These are phyloP conservation scores for Siniperca obscura DNA, from an alignment of 2,797 vertebrate genomes.

Conservation along the genomic window DNA sequence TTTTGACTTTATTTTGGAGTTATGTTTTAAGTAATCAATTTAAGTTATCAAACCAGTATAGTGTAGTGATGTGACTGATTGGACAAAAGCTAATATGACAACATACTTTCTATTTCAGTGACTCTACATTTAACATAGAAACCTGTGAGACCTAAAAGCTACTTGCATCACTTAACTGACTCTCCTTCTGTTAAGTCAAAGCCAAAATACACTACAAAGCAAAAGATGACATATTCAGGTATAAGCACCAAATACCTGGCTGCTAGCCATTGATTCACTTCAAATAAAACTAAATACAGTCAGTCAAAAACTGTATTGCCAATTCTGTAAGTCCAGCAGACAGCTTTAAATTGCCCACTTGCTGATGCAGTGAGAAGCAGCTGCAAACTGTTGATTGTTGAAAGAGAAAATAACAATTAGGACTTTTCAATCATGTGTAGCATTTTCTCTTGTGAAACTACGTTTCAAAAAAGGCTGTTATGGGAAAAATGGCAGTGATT, in stretches of 20 bases:
- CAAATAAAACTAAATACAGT: background rate
- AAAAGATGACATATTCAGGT: background rate
- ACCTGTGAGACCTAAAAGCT: background rate
- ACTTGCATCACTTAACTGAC: background rate
- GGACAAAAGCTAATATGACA: background rate
- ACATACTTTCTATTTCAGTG: background rate
- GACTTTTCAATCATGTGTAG: background rate
- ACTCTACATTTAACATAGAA: too few species aligned
- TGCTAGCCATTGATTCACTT: too few species aligned
- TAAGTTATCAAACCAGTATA: background rate
- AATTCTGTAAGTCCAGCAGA: background rate
- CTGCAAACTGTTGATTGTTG: background rate
- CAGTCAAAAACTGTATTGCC: background rate
- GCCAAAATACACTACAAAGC: background rate
- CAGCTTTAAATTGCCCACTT: background rate
- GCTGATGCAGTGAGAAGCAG: background rate
- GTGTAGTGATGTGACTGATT: background rate
- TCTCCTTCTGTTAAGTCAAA: background rate
- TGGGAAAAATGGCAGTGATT: constrained; percentile 38
- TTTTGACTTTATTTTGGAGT: background rate
- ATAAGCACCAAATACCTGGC: background rate
- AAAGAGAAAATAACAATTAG: constrained; percentile 9
- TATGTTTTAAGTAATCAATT: background rate
- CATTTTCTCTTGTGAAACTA: background rate
- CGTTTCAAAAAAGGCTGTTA: constrained; percentile 4